Evolutionary conservation across 2,113 vertebrate genomes (phyloP).

Genomic region (Myodes glareolus): DNA sequence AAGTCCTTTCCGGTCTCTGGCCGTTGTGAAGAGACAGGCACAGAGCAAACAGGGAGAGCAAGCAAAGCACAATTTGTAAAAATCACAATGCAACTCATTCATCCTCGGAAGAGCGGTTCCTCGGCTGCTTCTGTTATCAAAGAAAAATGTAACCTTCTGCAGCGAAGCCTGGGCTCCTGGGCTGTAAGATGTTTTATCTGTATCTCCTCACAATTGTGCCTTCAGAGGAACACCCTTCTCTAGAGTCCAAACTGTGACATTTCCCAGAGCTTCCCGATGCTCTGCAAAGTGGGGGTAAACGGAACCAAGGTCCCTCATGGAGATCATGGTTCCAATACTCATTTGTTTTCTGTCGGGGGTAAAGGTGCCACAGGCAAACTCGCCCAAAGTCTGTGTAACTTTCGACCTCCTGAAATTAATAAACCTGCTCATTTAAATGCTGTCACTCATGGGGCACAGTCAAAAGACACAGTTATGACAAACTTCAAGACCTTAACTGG

Average conservation of each 20-base stretch:
- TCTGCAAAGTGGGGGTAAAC: neutral
- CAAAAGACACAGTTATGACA: neutral
- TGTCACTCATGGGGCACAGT: neutral
- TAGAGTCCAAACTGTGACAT: neutral
- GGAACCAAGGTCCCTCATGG: neutral
- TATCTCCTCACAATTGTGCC: neutral
- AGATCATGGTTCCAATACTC: conserved; percentile 9
- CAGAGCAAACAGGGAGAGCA: neutral
- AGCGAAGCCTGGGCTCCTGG: neutral
- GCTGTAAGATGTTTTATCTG: neutral
- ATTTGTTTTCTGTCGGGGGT: neutral
- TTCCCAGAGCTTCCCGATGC: neutral
- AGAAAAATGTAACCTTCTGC: neutral
- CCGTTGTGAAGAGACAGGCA: neutral
- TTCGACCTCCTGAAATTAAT: neutral
- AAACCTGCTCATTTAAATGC: neutral
- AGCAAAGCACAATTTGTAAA: neutral
- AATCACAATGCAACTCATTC: neutral
- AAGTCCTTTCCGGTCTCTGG: neutral
- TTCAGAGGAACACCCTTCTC: neutral
- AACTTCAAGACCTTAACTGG: neutral
- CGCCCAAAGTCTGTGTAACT: neutral
- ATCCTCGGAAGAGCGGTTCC: neutral
- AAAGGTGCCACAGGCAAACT: neutral
- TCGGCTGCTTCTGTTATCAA: neutral